A percentile compares a stretch with the other conserved stretches of the same genome.
Conservation (phyloP, 2,113 vertebrate genomes). For the Ictalurus punctatus region DNA sequence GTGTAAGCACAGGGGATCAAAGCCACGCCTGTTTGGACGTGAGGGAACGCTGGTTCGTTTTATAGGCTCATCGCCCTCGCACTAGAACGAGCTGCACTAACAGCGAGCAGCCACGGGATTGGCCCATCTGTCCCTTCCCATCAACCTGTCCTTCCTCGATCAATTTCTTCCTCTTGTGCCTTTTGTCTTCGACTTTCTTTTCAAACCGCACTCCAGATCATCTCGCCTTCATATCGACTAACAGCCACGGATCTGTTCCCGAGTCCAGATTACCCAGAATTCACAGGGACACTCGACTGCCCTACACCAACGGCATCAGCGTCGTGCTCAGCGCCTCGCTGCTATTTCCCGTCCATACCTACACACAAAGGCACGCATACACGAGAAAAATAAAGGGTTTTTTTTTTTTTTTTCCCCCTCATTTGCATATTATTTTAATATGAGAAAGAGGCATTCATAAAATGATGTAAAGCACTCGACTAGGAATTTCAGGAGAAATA, state of each 20-base stretch:
- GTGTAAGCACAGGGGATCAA: conserved; percentile 9
- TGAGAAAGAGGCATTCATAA: neutral
- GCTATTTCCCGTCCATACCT: neutral
- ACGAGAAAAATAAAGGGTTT: no score
- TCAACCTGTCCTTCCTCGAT: conserved; percentile 16
- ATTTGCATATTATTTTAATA: conserved; percentile 5
- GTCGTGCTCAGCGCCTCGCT: neutral
- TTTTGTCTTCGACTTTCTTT: conserved; percentile 8
- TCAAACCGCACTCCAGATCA: neutral
- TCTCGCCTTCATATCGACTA: conserved; percentile 1
- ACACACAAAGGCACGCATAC: neutral
- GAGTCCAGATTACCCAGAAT: conserved; percentile 21
- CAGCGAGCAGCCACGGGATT: neutral
- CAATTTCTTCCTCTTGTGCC: neutral
- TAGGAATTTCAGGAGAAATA: neutral
- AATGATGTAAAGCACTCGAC: neutral
- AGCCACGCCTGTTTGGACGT: conserved; percentile 17
- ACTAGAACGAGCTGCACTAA: conserved; percentile 43
- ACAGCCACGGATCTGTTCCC: conserved; percentile 21
- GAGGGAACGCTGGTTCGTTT: conserved; percentile 9
- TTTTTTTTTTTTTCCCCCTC: no score
- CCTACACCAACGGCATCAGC: neutral
- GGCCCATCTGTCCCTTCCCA: neutral
- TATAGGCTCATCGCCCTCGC: neutral
- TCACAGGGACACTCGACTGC: neutral